Evolutionary conservation across 30 jellyfish, hydroid and myxozoan species (phyloP), one percentile per base, ranked within the genome.

Genomic region (Rhopilema esculentum): DNA sequence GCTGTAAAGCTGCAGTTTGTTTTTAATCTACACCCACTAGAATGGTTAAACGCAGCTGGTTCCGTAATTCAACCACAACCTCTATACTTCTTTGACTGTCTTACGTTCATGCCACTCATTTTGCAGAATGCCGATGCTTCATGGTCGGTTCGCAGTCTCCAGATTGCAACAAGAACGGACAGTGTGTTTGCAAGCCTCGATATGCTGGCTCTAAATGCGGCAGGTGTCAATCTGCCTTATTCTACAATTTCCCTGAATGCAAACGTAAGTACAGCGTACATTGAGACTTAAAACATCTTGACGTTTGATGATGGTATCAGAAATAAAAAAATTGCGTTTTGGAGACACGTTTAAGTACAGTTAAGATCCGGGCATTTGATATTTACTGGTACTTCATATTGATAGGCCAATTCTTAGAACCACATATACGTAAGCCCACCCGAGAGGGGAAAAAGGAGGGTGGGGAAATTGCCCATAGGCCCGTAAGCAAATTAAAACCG

Each of bases 201-300:
- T 92, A 67, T 86, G 88, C 77, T 20, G 98, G 98, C 21, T 21
- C 57, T 7, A 70, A 66, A 48, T 92, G 98, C 65, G 76, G 76
- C 65, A 50, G 83, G 28, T 92, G 98, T 67, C 69, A 62, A 32
- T 84, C 92, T 1, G 52, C 82, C 17, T 69, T 76, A 32, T 79
- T 79, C 75, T 84, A 84, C 79, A 90, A 86, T 20, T 93, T 93
- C 82, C 98, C 98, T 23, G 89, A 83, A 26, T 93, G 98, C 93
- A 77, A 86, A 77, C 89, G 98, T 93, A 31, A 66, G 97, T 77
- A 29, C 0, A 27, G 32, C n/a, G n/a, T n/a, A n/a, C n/a, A n/a
- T n/a, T 0, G 20, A 16, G 21, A 26, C 19, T 4, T 18, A 23
- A 68, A 21, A 21, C 63, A 30, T 12, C 21, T n/a, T 7, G 70